Evolutionary conservation across 2,797 vertebrate species (phyloP), one percentile per base, ranked within the genome.

Genomic region (Acanthiza pusilla): DNA sequence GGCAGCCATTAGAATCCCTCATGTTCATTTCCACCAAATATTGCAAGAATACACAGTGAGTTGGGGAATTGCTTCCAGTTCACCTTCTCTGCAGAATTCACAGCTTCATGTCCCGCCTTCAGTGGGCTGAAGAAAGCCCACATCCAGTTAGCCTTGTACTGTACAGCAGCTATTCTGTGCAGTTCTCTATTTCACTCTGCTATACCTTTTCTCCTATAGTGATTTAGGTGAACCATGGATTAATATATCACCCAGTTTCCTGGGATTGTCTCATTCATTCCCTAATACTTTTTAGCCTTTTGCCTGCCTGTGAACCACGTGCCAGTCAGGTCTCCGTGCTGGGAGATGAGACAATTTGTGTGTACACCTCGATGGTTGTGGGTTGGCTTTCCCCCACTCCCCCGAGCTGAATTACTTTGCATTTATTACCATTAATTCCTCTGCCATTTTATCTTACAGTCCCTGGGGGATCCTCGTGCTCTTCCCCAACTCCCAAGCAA

Each of bases 371-470:
- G 0, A 10, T 48, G 48, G 3, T 40, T 77, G 25, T 30, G 4
- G 16, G 36, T 5, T 82, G 54, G 26, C 6, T 43, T 43, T 63
- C 25, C 25, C 16, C 1, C 1, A 0, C 4, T 2, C 7, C 13
- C 5, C 1, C 2, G 8, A 13, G 30, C 15, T 62, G 63, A 85
- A 93, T 91, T 85, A 32, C 16, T 80, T 74, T 71, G 29, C 63
- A 63, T 88, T 83, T 77, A 55, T 93, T 74, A 67, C 40, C 72
- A 62, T 85, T 91, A 60, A 70, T 93, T 96, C 79, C 48, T 88
- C 55, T 89, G 36, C n/a, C 17, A 42, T 83, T 92, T 87, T 85
- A 25, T 85, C 47, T 77, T 43, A 54, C 58, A 34, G 22, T 71
- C 62, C 45, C 34, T 82, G 26, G 50, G 45, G 40, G 42, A 91